These are phyloP conservation scores for Phyllotreta cruciferae DNA, from an alignment of 2,888 invertebrate species.

Conservation along the genomic window DNA sequence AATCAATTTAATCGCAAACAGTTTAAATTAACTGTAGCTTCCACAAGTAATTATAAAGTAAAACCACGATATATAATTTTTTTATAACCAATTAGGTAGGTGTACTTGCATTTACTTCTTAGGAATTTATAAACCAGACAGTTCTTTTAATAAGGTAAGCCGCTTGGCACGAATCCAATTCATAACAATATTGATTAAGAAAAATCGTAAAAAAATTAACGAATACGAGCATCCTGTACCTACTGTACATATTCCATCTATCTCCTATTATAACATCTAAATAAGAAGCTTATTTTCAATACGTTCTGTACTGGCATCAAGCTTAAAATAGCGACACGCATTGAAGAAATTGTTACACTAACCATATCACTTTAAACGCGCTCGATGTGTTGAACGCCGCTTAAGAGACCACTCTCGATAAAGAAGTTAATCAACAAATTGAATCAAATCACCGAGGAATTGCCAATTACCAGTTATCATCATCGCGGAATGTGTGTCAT, in stretches of 20 bases:
- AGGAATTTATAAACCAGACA: no score
- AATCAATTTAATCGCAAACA: constrained; percentile 12
- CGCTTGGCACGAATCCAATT: no score
- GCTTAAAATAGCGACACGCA: constrained; percentile 12
- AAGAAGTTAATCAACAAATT: constrained; percentile 27
- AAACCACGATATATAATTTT: no score
- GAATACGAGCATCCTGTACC: no score
- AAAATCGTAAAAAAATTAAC: no score
- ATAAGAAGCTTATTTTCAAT: constrained; percentile 4
- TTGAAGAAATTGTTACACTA: constrained; percentile 10
- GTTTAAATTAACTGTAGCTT: no score
- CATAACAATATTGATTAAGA: no score
- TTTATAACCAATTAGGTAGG: no score
- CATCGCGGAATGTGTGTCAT: constrained; percentile 12
- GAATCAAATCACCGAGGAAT: constrained; percentile 24
- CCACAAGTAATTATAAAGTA: no score
- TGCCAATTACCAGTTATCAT: constrained; percentile 22
- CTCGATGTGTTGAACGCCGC: constrained; percentile 11
- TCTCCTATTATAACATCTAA: constrained; percentile 1
- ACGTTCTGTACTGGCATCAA: constrained; percentile 1
- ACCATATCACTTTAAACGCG: constrained; percentile 13
- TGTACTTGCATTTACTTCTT: no score
- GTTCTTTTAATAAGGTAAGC: no score
- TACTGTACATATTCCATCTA: neutral
- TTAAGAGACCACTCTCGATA: constrained; percentile 17